Conservation (phyloP, 2,888 invertebrate species). For the Habroteleia sp. region DNA sequence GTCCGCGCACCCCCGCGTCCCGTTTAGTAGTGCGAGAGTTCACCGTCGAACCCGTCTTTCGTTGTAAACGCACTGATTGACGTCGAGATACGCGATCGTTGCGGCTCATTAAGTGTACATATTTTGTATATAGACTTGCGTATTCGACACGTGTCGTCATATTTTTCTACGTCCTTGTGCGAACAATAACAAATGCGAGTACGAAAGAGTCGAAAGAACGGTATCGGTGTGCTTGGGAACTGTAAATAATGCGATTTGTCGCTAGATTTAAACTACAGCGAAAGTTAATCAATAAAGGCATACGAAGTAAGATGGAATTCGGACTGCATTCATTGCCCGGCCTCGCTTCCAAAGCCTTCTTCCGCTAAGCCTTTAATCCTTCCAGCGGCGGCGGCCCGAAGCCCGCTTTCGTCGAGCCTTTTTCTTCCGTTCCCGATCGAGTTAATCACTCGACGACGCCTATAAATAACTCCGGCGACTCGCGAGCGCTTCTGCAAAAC, state of each 20-base stretch:
- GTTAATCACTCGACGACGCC: constrained; percentile 30
- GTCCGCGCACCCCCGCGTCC: constrained; percentile 4
- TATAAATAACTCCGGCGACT: constrained; percentile 35
- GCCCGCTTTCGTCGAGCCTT: not conserved
- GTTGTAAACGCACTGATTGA: constrained; percentile 57
- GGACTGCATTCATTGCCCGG: constrained; percentile 45
- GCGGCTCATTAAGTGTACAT: constrained; percentile 70
- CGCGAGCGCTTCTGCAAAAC: constrained; percentile 31
- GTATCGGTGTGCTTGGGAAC: constrained; percentile 55
- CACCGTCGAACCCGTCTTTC: constrained; percentile 31
- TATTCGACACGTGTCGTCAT: constrained; percentile 72
- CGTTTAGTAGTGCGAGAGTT: constrained; percentile 50
- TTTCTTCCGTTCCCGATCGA: constrained; percentile 26
- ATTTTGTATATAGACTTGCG: constrained; percentile 74
- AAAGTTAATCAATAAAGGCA: constrained; percentile 64
- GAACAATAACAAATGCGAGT: constrained; percentile 46
- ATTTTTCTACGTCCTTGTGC: constrained; percentile 78
- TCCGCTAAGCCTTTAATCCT: constrained; percentile 55
- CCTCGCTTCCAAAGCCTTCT: constrained; percentile 45
- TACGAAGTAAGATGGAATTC: constrained; percentile 57
- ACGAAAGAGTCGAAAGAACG: constrained; percentile 19
- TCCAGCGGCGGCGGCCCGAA: constrained; percentile 1
- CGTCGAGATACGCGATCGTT: constrained; percentile 45
- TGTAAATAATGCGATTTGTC: constrained; percentile 64
- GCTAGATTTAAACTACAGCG: constrained; percentile 64